Evolutionary conservation across 1,140 invertebrate species (phyloP).

Genomic region (Drosophila parvula): DNA sequence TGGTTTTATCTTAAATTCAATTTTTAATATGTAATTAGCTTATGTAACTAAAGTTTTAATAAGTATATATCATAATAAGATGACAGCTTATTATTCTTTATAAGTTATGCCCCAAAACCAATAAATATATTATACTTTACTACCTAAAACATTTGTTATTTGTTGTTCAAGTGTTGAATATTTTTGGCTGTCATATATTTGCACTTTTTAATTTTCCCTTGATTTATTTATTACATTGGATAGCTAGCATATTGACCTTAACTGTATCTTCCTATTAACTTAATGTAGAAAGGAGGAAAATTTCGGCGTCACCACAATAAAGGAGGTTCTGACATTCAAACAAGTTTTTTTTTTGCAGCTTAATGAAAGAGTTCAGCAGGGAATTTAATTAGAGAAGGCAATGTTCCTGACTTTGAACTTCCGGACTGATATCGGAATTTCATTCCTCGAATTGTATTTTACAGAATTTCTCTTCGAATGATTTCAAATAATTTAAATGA

Average conservation of each 20-base stretch:
- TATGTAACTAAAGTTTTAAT: too few species aligned
- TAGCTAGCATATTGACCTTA: background rate
- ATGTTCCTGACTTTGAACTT: conserved; percentile 17
- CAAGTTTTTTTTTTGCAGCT: conserved; percentile 26
- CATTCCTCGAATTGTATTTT: background rate
- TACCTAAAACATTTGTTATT: too few species aligned
- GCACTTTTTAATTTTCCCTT: background rate
- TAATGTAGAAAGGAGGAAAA: background rate
- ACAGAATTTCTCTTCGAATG: background rate
- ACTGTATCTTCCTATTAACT: conserved; percentile 4
- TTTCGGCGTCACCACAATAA: conserved; percentile 58
- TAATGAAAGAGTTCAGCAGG: conserved; percentile 38
- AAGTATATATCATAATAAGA: too few species aligned
- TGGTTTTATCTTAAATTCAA: background rate
- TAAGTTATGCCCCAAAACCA: too few species aligned
- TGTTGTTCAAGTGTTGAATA: background rate
- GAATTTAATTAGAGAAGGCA: conserved; percentile 59
- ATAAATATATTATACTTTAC: too few species aligned
- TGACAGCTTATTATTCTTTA: too few species aligned
- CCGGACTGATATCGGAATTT: background rate
- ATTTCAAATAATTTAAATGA: background rate
- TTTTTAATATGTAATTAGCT: background rate
- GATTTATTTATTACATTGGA: background rate
- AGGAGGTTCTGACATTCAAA: conserved; percentile 35
- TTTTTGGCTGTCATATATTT: background rate